Evolutionary conservation across 2,888 invertebrate genomes (phyloP), one percentile per base, ranked within the genome.

Genomic region (Papilio elwesi): DNA sequence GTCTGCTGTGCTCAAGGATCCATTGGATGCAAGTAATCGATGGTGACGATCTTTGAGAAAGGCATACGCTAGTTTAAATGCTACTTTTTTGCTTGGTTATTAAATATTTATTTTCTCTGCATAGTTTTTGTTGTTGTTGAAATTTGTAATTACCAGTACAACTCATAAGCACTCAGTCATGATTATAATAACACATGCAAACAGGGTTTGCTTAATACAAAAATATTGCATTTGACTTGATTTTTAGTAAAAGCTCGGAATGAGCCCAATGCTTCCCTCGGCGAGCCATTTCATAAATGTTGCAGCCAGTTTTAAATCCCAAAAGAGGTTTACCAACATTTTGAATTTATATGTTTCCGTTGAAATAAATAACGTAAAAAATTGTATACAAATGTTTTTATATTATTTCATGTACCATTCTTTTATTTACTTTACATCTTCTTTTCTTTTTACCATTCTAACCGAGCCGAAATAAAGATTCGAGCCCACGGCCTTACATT

Each of bases 251-350:
- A 57, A 36, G 38, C 13, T 38, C 57, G n/a, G n/a, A 38, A 59
- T 59, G 36, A 59, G 9, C 57, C 12, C 13, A 59, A 36, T 59
- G 38, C 57, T 59, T 38, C n/a, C 38, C 57, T 59, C 57, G 57
- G n/a, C 57, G 57, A 59, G 57, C 57, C n/a, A 59, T 59, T 38
- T 38, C 57, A 59, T 59, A 59, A 59, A 59, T 59, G 57, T 59
- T 59, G 57, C 57, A 59, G 36, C 38, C 57, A 59, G 38, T 59
- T 59, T 59, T n/a, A 59, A 59, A 38, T n/a, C 57, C 57, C 38
- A 38, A 38, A 38, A 38, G 57, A 13, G 57, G 38, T 59, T 59
- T 38, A 38, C 38, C 57, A n/a, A 38, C 57, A 38, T 38, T 59
- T 59, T 59, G 38, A 57, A 59, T 59, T 13, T 38, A 13, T 59